phyloP scores from a whole-genome alignment of 2,888 invertebrate species.

The Argynnis bischoffii region DNA sequence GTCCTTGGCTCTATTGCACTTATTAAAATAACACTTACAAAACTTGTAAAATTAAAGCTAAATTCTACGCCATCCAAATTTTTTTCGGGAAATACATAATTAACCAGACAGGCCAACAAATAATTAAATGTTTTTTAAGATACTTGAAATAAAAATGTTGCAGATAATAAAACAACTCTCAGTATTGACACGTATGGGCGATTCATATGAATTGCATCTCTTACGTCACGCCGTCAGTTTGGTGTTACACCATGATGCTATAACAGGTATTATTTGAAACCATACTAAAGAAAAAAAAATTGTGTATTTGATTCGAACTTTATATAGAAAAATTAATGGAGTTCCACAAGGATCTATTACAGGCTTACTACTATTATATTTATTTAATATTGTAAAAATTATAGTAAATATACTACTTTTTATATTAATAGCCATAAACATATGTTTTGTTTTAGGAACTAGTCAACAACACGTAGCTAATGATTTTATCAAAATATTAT shows the following conservation, averaged over 20 bases:
- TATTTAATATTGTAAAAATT: no score
- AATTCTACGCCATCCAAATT: background rate
- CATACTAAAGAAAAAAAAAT: background rate
- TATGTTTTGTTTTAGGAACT: slow-evolving; percentile 64
- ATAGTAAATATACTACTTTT: background rate
- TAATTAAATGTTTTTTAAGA: no score
- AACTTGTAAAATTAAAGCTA: background rate
- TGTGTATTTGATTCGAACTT: no score
- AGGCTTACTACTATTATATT: no score
- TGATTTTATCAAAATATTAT: slow-evolving; percentile 84
- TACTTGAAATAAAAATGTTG: no score
- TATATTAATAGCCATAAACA: background rate
- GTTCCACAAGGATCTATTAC: no score
- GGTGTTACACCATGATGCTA: slow-evolving; percentile 95
- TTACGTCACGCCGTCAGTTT: slow-evolving; percentile 77
- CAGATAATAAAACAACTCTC: slow-evolving; percentile 67
- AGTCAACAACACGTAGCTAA: slow-evolving; percentile 83
- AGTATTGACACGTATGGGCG: slow-evolving; percentile 59
- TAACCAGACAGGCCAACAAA: no score
- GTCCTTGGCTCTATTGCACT: no score
- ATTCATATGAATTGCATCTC: slow-evolving; percentile 68
- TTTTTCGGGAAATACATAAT: background rate
- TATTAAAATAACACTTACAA: no score
- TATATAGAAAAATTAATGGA: no score
- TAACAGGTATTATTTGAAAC: slow-evolving; percentile 84